Base-by-base conservation (phyloP, 2,888 invertebrate genomes). In the Amblyjoppa fuscipennis region DNA sequence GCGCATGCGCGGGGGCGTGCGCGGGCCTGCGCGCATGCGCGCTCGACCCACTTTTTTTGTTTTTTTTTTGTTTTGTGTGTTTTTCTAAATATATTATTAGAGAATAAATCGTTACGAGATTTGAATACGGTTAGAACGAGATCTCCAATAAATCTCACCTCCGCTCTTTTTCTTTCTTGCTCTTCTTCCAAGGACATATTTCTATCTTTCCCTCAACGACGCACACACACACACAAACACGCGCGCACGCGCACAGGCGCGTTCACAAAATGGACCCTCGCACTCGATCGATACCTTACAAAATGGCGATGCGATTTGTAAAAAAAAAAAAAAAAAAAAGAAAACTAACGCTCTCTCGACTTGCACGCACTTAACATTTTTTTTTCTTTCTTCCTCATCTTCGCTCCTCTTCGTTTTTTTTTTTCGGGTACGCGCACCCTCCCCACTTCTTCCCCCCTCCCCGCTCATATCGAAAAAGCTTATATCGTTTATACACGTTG, bases 261-360 rank as follows among this genome's bases (percentile, higher is more conserved):
- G 78, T 82, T 77, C 83, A 83, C 83, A 75, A 51, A 81, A 76
- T 79, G 56, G 49, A 38, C 68, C 59, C 84, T 61, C 59, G 51
- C 73, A 84, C 31, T 78, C 59, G 9, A 75, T 75, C 76, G 68
- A 49, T 45, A 59, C 66, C 80, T 86, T 83, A 87, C 71, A 85
- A 83, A 88, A 88, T 87, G 87, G 87, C 88, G 86, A 87, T 85
- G 87, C 87, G 86, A 82, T 82, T 81, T 83, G 81, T 79, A 82
- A 87, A 85, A 85, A 70, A 66, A 84, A 85, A 87, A 87, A 20
- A 20, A 20, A 20, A 20, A 20, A 20, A 20, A 85, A 70, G 69
- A 84, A 85, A 87, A 87, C 74, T 81, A 86, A 83, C 71, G 61
- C 77, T 84, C 78, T 70, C 80, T 75, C 77, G 56, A 79, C 79